phyloP scores from a whole-genome alignment of 2,888 invertebrate species.

The Ochropleura leucogaster region DNA sequence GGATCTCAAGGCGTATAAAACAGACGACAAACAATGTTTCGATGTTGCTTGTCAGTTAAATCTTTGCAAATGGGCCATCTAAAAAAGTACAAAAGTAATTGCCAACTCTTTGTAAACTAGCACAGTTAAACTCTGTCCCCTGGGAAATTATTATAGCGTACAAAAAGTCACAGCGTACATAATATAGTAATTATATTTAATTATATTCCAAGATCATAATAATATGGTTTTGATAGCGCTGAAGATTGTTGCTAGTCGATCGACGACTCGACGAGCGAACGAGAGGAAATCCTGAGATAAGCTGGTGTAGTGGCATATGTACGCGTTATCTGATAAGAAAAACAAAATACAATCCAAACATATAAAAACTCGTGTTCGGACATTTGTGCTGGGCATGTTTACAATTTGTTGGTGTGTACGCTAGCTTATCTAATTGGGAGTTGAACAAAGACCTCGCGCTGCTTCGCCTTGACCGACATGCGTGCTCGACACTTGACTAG shows the following conservation, averaged over 20 bases:
- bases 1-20: background rate
- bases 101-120: constrained; percentile 35
- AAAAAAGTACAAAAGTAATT: constrained; percentile 16
- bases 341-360: constrained; percentile 56
- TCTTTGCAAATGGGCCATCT: constrained; percentile 9
- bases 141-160: constrained; percentile 55
- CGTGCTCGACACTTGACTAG: constrained; percentile 19
- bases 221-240: constrained; percentile 39
- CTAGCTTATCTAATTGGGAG: constrained; percentile 54
- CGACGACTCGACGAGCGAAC: constrained; percentile 29
- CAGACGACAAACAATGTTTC: constrained; percentile 11
- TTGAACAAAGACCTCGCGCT: constrained; percentile 35
- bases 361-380: constrained; percentile 53
- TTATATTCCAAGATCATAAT: constrained; percentile 55
- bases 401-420: constrained; percentile 42
- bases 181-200: constrained; percentile 60
- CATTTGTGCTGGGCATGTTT: constrained; percentile 49
- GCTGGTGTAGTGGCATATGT: constrained; percentile 26
- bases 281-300: constrained; percentile 61
- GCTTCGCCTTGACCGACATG: constrained; percentile 52
- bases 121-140: constrained; percentile 38
- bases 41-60: background rate
- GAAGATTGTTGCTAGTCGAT: constrained; percentile 43
- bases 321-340: constrained; percentile 56
- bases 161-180: constrained; percentile 53